These are phyloP conservation scores for Hyles vespertilio DNA, from an alignment of 1,140 invertebrate species.

Conservation along the genomic window DNA sequence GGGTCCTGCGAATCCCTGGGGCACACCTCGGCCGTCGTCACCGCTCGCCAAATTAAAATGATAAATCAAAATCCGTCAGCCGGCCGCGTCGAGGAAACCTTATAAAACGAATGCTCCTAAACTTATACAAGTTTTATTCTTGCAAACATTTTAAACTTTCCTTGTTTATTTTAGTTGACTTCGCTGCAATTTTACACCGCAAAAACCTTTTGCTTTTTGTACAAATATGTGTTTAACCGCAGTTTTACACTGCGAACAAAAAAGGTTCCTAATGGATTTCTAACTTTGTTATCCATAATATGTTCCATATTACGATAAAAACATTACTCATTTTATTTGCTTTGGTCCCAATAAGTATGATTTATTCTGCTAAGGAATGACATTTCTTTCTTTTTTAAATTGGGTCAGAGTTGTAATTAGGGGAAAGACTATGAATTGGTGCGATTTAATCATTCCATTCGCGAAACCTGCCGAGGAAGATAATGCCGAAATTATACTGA, in stretches of 20 bases:
- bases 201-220: too few species aligned
- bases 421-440: slow-evolving; percentile 38
- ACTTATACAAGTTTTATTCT: slow-evolving; percentile 1
- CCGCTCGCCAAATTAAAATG: slow-evolving; percentile 64
- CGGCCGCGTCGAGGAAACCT: slow-evolving; percentile 21
- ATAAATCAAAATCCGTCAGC: slow-evolving; percentile 68
- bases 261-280: slow-evolving; percentile 5
- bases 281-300: slow-evolving; percentile 8
- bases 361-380: too few species aligned
- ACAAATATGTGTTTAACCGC: too few species aligned
- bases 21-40: slow-evolving; percentile 50
- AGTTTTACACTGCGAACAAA: slow-evolving; percentile 1
- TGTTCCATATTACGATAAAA: too few species aligned
- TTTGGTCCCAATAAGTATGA: too few species aligned
- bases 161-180: neutral
- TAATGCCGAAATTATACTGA: slow-evolving; percentile 59
- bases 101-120: slow-evolving; percentile 21
- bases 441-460: slow-evolving; percentile 60
- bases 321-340: too few species aligned
- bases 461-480: slow-evolving; percentile 39
- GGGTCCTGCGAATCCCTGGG: slow-evolving; percentile 35
- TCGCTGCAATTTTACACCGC: too few species aligned
- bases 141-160: neutral
- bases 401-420: slow-evolving; percentile 1
- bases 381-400: too few species aligned